A percentile compares a stretch with the other conserved stretches of the same genome.
phyloP scores from a whole-genome alignment of 2,113 vertebrate species.

The Polypterus senegalus region DNA sequence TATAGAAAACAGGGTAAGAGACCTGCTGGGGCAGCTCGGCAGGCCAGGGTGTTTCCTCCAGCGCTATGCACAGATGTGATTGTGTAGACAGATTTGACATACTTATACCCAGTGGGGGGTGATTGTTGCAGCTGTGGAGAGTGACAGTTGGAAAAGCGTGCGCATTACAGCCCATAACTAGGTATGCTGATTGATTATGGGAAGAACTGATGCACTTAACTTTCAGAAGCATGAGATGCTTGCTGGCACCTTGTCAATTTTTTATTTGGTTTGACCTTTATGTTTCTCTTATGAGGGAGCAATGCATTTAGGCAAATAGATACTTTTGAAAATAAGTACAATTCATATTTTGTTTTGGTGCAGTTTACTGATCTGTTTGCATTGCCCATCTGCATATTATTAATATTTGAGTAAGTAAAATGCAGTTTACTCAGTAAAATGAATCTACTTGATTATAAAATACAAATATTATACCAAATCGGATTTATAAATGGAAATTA shows the following conservation, averaged over 20 bases:
- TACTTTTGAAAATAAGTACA: too few relatives aligned
- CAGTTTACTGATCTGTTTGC: too few relatives aligned
- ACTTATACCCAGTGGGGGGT: not conserved
- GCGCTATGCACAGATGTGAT: not conserved
- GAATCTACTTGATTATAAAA: too few relatives aligned
- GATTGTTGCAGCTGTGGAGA: not conserved
- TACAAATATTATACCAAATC: too few relatives aligned
- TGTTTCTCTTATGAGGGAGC: too few relatives aligned
- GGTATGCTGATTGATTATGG: slow-evolving; percentile 1
- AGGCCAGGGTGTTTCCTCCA: not conserved
- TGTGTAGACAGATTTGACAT: not conserved
- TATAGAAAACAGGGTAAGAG: not conserved
- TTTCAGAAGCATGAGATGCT: not conserved
- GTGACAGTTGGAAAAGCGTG: not conserved
- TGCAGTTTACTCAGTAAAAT: too few relatives aligned
- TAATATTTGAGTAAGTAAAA: too few relatives aligned
- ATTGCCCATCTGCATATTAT: too few relatives aligned
- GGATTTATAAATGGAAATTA: too few relatives aligned
- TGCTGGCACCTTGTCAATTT: not conserved
- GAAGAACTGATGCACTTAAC: not conserved
- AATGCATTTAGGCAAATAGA: too few relatives aligned
- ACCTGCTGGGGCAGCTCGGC: not conserved
- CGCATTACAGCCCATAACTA: not conserved
- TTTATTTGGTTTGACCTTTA: slow-evolving; percentile 1
- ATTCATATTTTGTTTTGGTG: too few relatives aligned